Conservation (phyloP, 2,888 invertebrate species). For the Aspidapion aeneum region DNA sequence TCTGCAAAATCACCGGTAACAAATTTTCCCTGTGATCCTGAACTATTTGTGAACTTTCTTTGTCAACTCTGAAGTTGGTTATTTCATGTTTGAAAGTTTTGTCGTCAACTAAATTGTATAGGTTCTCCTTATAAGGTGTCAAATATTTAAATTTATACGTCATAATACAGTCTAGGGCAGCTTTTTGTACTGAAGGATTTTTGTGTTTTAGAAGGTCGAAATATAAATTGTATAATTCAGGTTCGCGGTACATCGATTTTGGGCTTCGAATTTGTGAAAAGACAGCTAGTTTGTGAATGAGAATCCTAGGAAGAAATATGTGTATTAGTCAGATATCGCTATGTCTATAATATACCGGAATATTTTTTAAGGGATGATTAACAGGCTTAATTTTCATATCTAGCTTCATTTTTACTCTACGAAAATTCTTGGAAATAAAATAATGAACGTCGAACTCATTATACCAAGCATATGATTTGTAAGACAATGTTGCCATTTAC, state of each 20-base stretch:
- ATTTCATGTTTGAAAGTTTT: slow-evolving; percentile 85
- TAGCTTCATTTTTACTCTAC: too few relatives aligned
- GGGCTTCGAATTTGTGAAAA: slow-evolving; percentile 80
- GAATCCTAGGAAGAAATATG: slow-evolving; percentile 44
- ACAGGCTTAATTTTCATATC: too few relatives aligned
- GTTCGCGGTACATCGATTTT: slow-evolving; percentile 71
- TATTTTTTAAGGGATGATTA: too few relatives aligned
- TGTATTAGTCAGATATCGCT: too few relatives aligned
- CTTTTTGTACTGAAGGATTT: slow-evolving; percentile 76
- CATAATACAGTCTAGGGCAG: slow-evolving; percentile 81
- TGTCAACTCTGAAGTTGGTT: slow-evolving; percentile 73
- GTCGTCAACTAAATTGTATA: slow-evolving; percentile 80
- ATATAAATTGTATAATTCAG: slow-evolving; percentile 70
- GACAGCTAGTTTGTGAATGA: slow-evolving; percentile 68
- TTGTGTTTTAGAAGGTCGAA: slow-evolving; percentile 77
- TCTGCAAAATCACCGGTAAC: slow-evolving; percentile 72
- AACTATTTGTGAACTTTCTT: slow-evolving; percentile 63
- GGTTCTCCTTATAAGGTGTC: slow-evolving; percentile 72
- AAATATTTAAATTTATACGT: slow-evolving; percentile 81
- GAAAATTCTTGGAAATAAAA: too few relatives aligned
- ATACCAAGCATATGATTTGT: too few relatives aligned
- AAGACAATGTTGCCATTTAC: too few relatives aligned
- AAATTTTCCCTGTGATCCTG: slow-evolving; percentile 73
- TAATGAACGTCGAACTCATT: too few relatives aligned
- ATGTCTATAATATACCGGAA: background rate